Conservation (phyloP, 2,888 invertebrate species). For the Gymnoscelis rufifasciata region DNA sequence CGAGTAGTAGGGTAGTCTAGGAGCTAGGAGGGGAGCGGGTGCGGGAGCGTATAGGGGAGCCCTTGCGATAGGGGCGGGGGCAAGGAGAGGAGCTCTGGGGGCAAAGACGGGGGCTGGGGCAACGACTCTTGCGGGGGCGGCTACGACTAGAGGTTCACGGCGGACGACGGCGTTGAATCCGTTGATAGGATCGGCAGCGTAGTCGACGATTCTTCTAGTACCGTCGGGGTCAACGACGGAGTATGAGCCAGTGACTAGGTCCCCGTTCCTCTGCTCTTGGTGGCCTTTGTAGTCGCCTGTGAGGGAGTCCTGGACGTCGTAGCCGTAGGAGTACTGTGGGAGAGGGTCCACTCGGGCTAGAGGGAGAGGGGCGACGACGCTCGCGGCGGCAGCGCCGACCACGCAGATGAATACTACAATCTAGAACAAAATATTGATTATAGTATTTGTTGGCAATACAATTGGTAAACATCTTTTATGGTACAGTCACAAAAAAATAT, state of each 20-base stretch:
- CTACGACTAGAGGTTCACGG: slow-evolving; percentile 65
- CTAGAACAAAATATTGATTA: slow-evolving; percentile 41
- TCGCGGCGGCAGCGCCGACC: slow-evolving; percentile 56
- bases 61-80: slow-evolving; percentile 36
- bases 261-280: slow-evolving; percentile 77
- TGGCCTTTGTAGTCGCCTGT: slow-evolving; percentile 81
- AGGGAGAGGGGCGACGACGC: slow-evolving; percentile 59
- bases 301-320: slow-evolving; percentile 78
- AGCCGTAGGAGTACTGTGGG: slow-evolving; percentile 79
- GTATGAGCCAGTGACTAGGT: slow-evolving; percentile 78
- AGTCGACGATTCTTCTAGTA: slow-evolving; percentile 77
- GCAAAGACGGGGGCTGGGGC: slow-evolving; percentile 46
- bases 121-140: slow-evolving; percentile 44
- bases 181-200: slow-evolving; percentile 75
- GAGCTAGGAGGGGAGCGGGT: slow-evolving; percentile 42
- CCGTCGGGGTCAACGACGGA: slow-evolving; percentile 78
- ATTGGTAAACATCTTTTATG: too few relatives aligned
- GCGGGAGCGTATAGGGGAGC: slow-evolving; percentile 40
- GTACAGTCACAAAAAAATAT: too few relatives aligned
- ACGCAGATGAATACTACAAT: slow-evolving; percentile 74
- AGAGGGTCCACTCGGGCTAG: slow-evolving; percentile 58
- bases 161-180: slow-evolving; percentile 80
- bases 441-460: too few relatives aligned
- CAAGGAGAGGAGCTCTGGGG: slow-evolving; percentile 34
- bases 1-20: slow-evolving; percentile 63